phyloP scores from a whole-genome alignment of 2,797 vertebrate genomes.

The Loris lydekkerianus region DNA sequence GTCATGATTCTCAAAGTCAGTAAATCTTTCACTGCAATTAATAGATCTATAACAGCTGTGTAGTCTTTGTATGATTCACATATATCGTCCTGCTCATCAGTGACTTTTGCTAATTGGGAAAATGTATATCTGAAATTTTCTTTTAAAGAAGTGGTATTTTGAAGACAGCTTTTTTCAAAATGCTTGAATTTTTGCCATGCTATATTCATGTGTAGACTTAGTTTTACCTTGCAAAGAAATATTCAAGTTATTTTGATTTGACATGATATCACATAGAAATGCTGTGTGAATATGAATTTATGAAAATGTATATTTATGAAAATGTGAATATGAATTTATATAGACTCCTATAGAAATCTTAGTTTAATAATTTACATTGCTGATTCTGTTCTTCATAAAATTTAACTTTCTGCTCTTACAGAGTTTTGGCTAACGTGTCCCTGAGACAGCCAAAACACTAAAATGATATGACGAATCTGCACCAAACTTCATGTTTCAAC shows the following conservation, averaged over 20 bases:
- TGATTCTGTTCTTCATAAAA: background rate
- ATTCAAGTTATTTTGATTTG: background rate
- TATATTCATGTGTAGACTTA: background rate
- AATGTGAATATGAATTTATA: too few relatives aligned
- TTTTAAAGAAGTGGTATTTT: background rate
- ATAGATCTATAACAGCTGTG: background rate
- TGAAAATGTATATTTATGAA: too few relatives aligned
- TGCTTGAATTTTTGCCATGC: background rate
- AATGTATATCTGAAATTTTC: background rate
- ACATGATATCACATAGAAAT: background rate
- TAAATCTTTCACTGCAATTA: background rate
- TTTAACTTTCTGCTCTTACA: background rate
- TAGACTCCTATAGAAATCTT: background rate
- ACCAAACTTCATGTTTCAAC: background rate
- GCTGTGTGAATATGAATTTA: too few relatives aligned
- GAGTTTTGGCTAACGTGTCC: background rate
- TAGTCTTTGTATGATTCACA: background rate
- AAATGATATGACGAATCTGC: background rate
- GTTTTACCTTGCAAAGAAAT: background rate
- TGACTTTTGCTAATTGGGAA: background rate
- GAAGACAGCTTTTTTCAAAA: background rate
- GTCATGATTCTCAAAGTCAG: background rate
- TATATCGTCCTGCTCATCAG: background rate
- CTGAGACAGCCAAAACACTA: background rate
- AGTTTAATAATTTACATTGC: background rate